These are phyloP conservation scores for Tragelaphus scriptus DNA, from an alignment of 2,113 vertebrate species.

Conservation along the genomic window DNA sequence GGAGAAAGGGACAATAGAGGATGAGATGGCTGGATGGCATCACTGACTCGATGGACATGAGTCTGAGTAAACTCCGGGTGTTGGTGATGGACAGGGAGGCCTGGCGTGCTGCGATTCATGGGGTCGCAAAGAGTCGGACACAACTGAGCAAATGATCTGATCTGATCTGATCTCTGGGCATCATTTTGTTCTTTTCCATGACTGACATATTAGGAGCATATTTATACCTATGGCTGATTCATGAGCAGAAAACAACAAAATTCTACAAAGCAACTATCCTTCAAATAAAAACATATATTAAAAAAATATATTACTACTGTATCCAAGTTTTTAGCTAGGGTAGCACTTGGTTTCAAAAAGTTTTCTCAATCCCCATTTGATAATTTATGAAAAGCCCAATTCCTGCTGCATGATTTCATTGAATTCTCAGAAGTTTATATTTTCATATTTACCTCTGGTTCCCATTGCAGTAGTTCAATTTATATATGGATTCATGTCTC, in stretches of 20 bases:
- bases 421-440: not conserved
- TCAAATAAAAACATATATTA: not conserved
- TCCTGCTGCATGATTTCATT: not conserved
- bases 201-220: not conserved
- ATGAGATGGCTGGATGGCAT: too few species aligned
- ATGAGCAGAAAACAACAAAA: not conserved
- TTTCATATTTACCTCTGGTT: not conserved
- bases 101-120: too few species aligned
- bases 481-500: not conserved
- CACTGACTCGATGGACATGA: too few species aligned
- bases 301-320: rapidly evolving
- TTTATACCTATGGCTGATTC: not conserved
- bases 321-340: not conserved
- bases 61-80: too few species aligned
- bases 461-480: not conserved
- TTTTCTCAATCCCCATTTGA: not conserved
- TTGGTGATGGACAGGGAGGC: too few species aligned
- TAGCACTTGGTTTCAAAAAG: not conserved
- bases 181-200: not conserved
- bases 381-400: not conserved
- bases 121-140: too few species aligned
- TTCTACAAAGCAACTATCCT: not conserved
- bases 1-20: too few species aligned
- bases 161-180: not conserved
- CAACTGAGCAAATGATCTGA: too few species aligned